A percentile compares a stretch with the other conserved stretches of the same genome.
These are phyloP conservation scores for Lepetodrilus schrolli DNA, from an alignment of 2,888 invertebrate genomes.

Conservation along the genomic window DNA sequence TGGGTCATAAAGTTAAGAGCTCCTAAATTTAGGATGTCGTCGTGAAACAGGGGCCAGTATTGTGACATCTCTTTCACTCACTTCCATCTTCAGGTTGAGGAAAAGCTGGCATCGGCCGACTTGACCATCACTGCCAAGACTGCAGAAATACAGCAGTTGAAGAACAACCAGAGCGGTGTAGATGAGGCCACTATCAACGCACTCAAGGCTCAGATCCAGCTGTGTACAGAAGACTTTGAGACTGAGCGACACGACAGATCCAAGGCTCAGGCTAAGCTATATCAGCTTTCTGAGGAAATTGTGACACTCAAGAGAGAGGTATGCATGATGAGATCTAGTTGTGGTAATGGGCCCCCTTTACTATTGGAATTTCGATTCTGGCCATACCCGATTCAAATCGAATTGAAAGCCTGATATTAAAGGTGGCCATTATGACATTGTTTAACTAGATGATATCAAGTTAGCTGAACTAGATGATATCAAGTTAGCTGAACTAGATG, in stretches of 20 bases:
- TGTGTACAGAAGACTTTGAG: conserved; percentile 69
- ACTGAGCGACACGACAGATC: conserved; percentile 65
- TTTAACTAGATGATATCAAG: background rate
- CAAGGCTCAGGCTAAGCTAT: conserved; percentile 55
- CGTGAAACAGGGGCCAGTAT: no score
- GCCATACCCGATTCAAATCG: background rate
- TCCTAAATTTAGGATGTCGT: no score
- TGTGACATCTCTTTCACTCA: no score
- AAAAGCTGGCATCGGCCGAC: conserved; percentile 42
- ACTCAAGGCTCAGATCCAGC: conserved; percentile 66
- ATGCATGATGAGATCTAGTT: background rate
- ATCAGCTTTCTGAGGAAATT: conserved; percentile 49
- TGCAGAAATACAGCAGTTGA: conserved; percentile 33
- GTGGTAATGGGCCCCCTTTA: background rate
- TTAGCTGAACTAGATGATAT: no score
- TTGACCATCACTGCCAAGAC: conserved; percentile 34
- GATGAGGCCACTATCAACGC: conserved; percentile 53
- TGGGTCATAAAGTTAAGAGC: no score
- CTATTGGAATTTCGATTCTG: no score
- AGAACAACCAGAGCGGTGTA: background rate
- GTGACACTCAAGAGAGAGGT: conserved; percentile 53
- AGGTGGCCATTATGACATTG: background rate
- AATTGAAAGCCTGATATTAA: background rate
- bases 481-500: no score
- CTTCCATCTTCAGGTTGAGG: conserved; percentile 38